Evolutionary conservation across 2,797 vertebrate genomes (phyloP).

Genomic region (Chloroceryle amazona): DNA sequence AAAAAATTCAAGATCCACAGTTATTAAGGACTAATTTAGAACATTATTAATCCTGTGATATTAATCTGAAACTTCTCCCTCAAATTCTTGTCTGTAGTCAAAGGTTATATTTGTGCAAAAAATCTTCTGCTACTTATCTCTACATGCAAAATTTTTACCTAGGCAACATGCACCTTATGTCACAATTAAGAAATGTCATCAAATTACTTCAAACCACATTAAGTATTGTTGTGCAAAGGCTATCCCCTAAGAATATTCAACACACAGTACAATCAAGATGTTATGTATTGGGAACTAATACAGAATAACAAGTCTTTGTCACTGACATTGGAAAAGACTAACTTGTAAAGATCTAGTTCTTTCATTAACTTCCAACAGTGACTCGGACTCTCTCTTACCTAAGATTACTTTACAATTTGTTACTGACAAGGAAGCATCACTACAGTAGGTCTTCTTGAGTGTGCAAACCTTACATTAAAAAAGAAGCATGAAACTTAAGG

Average conservation of each 20-base stretch:
- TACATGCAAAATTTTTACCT: not conserved
- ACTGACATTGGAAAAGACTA: not conserved
- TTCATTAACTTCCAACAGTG: not conserved
- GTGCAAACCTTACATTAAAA: not conserved
- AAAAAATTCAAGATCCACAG: not conserved
- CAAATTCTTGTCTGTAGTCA: not conserved
- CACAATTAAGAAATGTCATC: not conserved
- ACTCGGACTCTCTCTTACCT: not conserved
- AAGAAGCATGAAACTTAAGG: rapidly evolving
- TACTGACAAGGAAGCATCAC: not conserved
- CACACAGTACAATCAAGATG: not conserved
- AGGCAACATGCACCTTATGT: not conserved
- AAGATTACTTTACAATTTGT: not conserved
- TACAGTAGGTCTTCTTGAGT: not conserved
- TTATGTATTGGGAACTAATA: not conserved
- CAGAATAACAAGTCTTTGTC: not conserved
- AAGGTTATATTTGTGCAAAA: not conserved
- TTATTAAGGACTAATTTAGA: not conserved
- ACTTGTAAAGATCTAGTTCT: not conserved
- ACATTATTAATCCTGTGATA: not conserved
- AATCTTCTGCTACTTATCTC: not conserved
- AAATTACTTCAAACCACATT: not conserved
- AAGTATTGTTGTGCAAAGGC: not conserved
- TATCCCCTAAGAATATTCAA: not conserved
- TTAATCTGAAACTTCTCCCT: not conserved